These are phyloP conservation scores for Saimiri boliviensis DNA, from an alignment of 2,113 vertebrate genomes.

Conservation along the genomic window DNA sequence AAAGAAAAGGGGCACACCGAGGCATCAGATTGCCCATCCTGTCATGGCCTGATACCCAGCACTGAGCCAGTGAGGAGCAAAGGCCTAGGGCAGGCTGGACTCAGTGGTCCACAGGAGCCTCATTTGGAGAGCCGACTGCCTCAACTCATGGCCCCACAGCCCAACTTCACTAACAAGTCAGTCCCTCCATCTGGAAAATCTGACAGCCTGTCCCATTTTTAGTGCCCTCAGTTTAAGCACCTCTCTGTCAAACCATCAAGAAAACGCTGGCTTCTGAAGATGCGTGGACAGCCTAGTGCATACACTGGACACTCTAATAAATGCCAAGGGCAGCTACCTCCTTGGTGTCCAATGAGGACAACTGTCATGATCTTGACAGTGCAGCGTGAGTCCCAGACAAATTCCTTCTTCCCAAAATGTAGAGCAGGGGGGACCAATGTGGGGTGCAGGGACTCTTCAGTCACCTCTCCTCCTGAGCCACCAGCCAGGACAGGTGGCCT, in stretches of 20 bases:
- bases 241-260: not conserved
- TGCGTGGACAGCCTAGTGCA: not conserved
- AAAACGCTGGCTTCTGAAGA: not conserved
- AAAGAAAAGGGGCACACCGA: no score
- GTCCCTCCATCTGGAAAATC: not conserved
- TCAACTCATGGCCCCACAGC: not conserved
- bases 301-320: not conserved
- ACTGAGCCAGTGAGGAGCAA: not conserved
- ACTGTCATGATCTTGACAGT: not conserved
- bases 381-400: not conserved
- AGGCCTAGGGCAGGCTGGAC: not conserved
- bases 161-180: not conserved
- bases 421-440: not conserved
- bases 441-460: not conserved
- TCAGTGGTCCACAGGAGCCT: not conserved
- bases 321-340: not conserved
- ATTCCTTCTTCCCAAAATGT: not conserved
- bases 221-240: not conserved
- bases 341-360: no score
- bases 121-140: not conserved
- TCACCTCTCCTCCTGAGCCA: not conserved
- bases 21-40: no score
- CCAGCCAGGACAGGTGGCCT: not conserved
- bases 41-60: not conserved
- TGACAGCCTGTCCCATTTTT: not conserved